Percentiles rank a stretch among this genome's conserved stretches.
phyloP scores from a whole-genome alignment of 1,140 invertebrate species.

The Apis dorsata region DNA sequence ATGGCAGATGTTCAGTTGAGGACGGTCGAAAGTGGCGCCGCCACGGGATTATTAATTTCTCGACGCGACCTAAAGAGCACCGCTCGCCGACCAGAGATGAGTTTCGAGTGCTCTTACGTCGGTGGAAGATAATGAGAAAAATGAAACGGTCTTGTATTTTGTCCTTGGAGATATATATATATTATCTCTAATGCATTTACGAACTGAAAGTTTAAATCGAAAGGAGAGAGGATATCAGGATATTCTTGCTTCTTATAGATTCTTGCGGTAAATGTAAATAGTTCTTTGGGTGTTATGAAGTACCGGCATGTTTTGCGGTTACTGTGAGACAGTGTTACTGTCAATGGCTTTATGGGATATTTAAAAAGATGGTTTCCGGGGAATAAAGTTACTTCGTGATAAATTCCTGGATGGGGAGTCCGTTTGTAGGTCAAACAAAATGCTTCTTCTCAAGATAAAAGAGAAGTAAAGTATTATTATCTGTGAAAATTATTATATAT shows the following conservation, averaged over 20 bases:
- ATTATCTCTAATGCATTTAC: not conserved
- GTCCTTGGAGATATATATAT: not conserved
- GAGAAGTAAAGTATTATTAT: too few relatives aligned
- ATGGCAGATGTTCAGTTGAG: not conserved
- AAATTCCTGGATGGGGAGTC: too few relatives aligned
- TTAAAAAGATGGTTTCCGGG: not conserved
- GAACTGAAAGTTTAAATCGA: not conserved
- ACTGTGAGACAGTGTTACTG: not conserved
- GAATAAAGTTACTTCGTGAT: not conserved
- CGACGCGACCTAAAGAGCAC: constrained; percentile 24
- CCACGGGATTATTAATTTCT: constrained; percentile 51
- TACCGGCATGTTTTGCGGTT: not conserved
- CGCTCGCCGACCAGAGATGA: not conserved
- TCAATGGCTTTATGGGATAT: not conserved
- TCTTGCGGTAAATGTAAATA: not conserved
- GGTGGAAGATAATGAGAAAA: constrained; percentile 48
- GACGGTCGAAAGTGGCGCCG: constrained; percentile 34
- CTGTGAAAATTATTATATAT: too few relatives aligned
- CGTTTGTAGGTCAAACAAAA: not conserved
- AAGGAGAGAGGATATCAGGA: too few relatives aligned
- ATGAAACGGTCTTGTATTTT: constrained; percentile 1
- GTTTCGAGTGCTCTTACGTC: not conserved
- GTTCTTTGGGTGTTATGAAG: not conserved
- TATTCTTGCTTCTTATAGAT: not conserved
- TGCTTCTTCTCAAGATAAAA: not conserved